A percentile compares a stretch with the other conserved stretches of the same genome.
Conservation (phyloP, 2,888 invertebrate genomes). For the Drosophila bunnanda region DNA sequence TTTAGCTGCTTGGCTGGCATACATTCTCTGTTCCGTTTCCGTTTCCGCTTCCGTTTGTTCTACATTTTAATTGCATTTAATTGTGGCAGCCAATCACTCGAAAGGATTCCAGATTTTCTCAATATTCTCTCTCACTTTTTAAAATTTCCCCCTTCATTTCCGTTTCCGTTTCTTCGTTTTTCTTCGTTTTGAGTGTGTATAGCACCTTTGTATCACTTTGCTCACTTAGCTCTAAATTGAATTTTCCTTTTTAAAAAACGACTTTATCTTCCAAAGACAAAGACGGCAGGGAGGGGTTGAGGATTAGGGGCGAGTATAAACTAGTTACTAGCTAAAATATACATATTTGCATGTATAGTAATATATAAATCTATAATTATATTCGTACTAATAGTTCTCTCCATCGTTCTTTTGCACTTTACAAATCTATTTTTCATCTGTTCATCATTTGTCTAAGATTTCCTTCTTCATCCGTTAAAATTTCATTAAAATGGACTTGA, state of each 20-base stretch:
- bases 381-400: constrained; percentile 57
- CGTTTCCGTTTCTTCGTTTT: constrained; percentile 37
- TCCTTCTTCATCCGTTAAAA: constrained; percentile 84
- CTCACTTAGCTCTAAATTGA: constrained; percentile 66
- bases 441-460: constrained; percentile 40
- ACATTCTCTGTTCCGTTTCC: constrained; percentile 33
- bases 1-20: constrained; percentile 54
- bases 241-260: constrained; percentile 53
- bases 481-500: constrained; percentile 90
- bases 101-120: constrained; percentile 41
- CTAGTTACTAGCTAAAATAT: constrained; percentile 51
- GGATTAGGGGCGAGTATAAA: constrained; percentile 30
- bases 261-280: constrained; percentile 72
- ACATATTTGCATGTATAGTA: constrained; percentile 35
- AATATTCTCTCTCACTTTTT: constrained; percentile 24
- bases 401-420: constrained; percentile 38
- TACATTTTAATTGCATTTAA: constrained; percentile 30
- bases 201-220: constrained; percentile 82
- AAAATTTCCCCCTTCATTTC: constrained; percentile 35
- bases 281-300: constrained; percentile 35
- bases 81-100: constrained; percentile 46
- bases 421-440: constrained; percentile 35
- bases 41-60: constrained; percentile 18
- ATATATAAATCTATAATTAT: constrained; percentile 45
- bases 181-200: constrained; percentile 71